phyloP scores from a whole-genome alignment of 2,888 invertebrate species.

The Drosophila incognita region DNA sequence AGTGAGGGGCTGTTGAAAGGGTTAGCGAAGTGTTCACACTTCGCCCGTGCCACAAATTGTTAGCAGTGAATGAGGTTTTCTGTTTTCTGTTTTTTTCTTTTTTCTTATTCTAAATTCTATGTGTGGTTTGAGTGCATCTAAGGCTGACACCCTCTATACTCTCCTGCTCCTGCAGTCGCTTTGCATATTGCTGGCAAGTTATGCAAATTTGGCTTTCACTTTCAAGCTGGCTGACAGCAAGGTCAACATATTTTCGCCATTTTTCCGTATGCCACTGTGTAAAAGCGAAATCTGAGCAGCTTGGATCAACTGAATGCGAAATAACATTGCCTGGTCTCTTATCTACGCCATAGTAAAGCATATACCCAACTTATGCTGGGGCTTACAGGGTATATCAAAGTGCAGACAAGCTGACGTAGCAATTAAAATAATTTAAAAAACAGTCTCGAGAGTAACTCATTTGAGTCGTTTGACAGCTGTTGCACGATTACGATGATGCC shows the following conservation, averaged over 20 bases:
- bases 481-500: slow-evolving; percentile 30
- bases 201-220: slow-evolving; percentile 73
- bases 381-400: slow-evolving; percentile 14
- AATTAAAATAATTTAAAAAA: slow-evolving; percentile 49
- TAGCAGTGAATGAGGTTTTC: slow-evolving; percentile 40
- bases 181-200: slow-evolving; percentile 56
- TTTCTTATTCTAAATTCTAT: slow-evolving; percentile 43
- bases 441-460: slow-evolving; percentile 43
- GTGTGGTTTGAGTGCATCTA: slow-evolving; percentile 48
- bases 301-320: background rate
- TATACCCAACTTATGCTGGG: background rate
- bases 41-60: slow-evolving; percentile 63
- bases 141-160: slow-evolving; percentile 2
- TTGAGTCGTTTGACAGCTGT: slow-evolving; percentile 49
- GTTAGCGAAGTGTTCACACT: slow-evolving; percentile 48
- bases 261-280: slow-evolving; percentile 16
- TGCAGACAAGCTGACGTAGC: slow-evolving; percentile 34
- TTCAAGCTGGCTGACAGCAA: slow-evolving; percentile 67
- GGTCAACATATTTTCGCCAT: slow-evolving; percentile 66
- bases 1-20: slow-evolving; percentile 2
- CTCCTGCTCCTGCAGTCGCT: slow-evolving; percentile 1
- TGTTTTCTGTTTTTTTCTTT: slow-evolving; percentile 1
- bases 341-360: background rate
- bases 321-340: background rate
- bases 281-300: slow-evolving; percentile 13